Evolutionary conservation across 2,888 invertebrate species (phyloP).

Genomic region (Agrypnus murinus): DNA sequence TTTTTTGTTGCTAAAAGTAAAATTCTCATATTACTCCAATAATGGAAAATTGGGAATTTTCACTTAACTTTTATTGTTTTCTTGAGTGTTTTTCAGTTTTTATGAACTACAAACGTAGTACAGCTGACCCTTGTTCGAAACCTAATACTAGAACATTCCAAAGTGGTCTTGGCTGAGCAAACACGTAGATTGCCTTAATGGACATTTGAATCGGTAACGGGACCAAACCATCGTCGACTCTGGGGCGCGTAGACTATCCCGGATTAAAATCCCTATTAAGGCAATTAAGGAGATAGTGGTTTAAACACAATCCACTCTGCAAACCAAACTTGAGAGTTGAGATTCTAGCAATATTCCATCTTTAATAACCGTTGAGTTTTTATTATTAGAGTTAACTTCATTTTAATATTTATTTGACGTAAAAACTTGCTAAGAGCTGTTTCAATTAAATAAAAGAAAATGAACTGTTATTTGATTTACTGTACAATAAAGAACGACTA

Average conservation of each 20-base stretch:
- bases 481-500: neutral
- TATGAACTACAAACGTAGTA: constrained; percentile 15
- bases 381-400: constrained; percentile 8
- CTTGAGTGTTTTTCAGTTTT: neutral
- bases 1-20: no score
- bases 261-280: constrained; percentile 67
- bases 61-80: no score
- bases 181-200: constrained; percentile 69
- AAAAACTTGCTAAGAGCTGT: no score
- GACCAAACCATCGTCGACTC: constrained; percentile 70
- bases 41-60: no score
- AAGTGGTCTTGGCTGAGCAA: constrained; percentile 66
- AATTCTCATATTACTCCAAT: no score
- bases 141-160: constrained; percentile 45
- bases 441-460: no score
- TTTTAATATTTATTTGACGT: no score
- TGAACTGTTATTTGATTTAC: no score
- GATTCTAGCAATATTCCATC: constrained; percentile 6
- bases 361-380: neutral
- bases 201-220: constrained; percentile 65
- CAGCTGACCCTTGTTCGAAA: constrained; percentile 39
- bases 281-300: constrained; percentile 63
- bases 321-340: constrained; percentile 10
- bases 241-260: constrained; percentile 57
- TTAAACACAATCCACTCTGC: constrained; percentile 30